These are phyloP conservation scores for Gnathonemus echidnorhynchus DNA, from an alignment of 2,113 vertebrate species.

Conservation along the genomic window DNA sequence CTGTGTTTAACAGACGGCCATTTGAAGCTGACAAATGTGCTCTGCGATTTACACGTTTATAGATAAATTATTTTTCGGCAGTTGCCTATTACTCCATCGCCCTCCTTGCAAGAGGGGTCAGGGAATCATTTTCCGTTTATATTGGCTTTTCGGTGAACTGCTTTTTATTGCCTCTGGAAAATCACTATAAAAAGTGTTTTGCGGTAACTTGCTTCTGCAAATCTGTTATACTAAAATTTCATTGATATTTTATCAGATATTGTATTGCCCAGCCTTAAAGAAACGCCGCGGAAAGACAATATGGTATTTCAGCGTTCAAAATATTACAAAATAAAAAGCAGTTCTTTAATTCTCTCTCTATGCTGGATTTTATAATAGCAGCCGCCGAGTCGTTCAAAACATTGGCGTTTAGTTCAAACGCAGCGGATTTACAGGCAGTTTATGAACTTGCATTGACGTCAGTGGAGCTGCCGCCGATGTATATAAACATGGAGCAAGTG, in stretches of 20 bases:
- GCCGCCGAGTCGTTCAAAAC: slow-evolving; percentile 27
- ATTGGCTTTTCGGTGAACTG: slow-evolving; percentile 1
- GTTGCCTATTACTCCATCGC: neutral
- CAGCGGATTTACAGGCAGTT: slow-evolving; percentile 53
- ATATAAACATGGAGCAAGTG: slow-evolving; percentile 61
- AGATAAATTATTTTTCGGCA: neutral
- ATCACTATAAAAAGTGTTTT: slow-evolving; percentile 9
- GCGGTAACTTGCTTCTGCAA: neutral
- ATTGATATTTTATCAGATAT: neutral
- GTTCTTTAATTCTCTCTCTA: slow-evolving; percentile 1
- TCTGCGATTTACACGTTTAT: neutral
- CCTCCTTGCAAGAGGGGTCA: slow-evolving; percentile 1
- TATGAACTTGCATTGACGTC: slow-evolving; percentile 71
- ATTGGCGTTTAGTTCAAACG: slow-evolving; percentile 28
- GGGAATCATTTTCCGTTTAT: slow-evolving; percentile 2
- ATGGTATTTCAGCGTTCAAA: neutral
- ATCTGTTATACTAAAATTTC: neutral
- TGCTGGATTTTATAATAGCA: neutral
- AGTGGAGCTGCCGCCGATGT: slow-evolving; percentile 55
- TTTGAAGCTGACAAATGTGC: slow-evolving; percentile 6
- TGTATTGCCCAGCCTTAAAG: neutral
- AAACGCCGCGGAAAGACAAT: neutral
- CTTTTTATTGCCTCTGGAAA: neutral
- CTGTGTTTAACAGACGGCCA: neutral
- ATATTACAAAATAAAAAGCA: neutral